Percentiles rank a stretch among this genome's conserved stretches.
Conservation (phyloP, 2,888 invertebrate genomes). For the Euplexia lucipara region DNA sequence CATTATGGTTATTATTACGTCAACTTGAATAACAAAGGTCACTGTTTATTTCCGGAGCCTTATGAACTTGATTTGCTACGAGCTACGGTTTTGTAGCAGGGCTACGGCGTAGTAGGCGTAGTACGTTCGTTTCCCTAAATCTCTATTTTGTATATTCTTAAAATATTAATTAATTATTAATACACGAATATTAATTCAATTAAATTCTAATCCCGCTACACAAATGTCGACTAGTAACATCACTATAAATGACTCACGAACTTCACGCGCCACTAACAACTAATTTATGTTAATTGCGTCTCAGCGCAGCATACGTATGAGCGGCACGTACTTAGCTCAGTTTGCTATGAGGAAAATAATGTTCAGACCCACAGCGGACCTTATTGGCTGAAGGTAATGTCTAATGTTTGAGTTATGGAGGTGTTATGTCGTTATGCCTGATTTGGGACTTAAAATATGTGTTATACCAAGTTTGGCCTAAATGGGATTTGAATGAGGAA, state of each 20-base stretch:
- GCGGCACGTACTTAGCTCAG: constrained; percentile 81
- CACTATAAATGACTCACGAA: constrained; percentile 82
- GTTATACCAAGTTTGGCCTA: not conserved
- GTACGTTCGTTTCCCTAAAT: not conserved
- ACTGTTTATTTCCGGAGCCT: not conserved
- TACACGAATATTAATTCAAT: no score
- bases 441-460: not conserved
- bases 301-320: constrained; percentile 81
- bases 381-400: constrained; percentile 57
- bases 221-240: constrained; percentile 27
- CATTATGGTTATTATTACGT: no score
- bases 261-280: constrained; percentile 88
- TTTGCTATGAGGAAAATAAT: constrained; percentile 72
- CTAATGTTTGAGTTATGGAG: constrained; percentile 46
- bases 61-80: constrained; percentile 10
- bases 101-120: constrained; percentile 33
- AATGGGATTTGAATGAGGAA: not conserved
- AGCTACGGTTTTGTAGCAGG: constrained; percentile 21
- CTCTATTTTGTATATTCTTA: not conserved
- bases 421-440: constrained; percentile 16
- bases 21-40: not conserved
- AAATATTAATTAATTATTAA: no score
- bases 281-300: constrained; percentile 88
- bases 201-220: constrained; percentile 26
- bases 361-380: constrained; percentile 61